phyloP scores from a whole-genome alignment of 2,797 vertebrate genomes.

The Staurois parvus region DNA sequence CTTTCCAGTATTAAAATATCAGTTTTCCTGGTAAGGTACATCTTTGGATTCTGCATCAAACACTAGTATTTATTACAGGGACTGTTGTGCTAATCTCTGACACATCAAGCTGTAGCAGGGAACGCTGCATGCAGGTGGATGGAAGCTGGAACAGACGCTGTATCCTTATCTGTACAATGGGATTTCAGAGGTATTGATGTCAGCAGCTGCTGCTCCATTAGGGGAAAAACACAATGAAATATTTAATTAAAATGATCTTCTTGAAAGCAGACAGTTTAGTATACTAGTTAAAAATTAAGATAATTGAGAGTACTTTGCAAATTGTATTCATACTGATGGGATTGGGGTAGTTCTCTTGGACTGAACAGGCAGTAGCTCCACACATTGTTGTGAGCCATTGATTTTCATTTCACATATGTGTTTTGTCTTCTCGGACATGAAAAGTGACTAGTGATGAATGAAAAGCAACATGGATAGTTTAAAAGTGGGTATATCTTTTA shows the following conservation, averaged over 20 bases:
- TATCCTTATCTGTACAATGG: constrained; percentile 25
- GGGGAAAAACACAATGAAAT: constrained; percentile 30
- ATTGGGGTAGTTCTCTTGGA: not conserved
- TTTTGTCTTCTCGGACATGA: too few species aligned
- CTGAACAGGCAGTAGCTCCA: not conserved
- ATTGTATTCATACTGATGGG: not conserved
- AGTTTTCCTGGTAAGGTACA: not conserved
- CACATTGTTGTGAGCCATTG: not conserved
- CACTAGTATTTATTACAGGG: not conserved
- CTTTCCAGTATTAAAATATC: constrained; percentile 20
- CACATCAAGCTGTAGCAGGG: not conserved
- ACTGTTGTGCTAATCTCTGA: not conserved
- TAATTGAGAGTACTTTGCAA: not conserved
- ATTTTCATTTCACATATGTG: too few species aligned
- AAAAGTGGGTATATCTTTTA: too few species aligned
- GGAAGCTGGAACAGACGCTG: constrained; percentile 34
- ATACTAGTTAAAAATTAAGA: not conserved
- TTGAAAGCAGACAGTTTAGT: not conserved
- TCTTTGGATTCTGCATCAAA: not conserved
- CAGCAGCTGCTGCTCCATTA: constrained; percentile 44
- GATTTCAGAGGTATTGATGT: constrained; percentile 46
- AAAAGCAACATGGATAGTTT: too few species aligned
- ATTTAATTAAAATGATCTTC: constrained; percentile 36
- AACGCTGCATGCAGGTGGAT: not conserved
- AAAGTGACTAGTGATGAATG: too few species aligned